Percentiles rank a stretch among this genome's conserved stretches.
These are phyloP conservation scores for Coelogynopora nodosa DNA, from an alignment of 2,888 invertebrate species.

Conservation along the genomic window DNA sequence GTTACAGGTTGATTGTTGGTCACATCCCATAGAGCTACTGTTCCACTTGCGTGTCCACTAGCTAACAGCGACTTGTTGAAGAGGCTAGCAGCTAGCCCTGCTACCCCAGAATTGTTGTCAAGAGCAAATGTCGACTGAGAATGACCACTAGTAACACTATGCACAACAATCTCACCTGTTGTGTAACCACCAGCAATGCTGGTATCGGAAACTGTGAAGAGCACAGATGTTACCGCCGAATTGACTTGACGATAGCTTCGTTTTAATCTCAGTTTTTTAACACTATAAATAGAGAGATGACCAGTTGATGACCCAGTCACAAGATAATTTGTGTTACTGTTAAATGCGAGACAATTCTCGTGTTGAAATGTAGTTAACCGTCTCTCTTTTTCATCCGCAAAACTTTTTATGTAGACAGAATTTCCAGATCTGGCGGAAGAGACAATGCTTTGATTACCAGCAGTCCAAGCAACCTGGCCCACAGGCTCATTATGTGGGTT, in stretches of 20 bases:
- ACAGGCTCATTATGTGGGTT: background rate
- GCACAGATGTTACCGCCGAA: background rate
- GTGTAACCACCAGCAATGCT: background rate
- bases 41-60: background rate
- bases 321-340: background rate
- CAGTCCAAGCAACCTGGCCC: background rate
- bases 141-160: background rate
- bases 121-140: background rate
- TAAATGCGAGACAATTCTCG: background rate
- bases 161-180: background rate
- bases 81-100: background rate
- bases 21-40: background rate
- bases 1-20: background rate
- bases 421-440: background rate
- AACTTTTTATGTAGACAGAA: background rate
- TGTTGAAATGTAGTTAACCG: background rate
- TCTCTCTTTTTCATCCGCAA: background rate
- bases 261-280: background rate
- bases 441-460: background rate
- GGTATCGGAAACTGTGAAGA: background rate
- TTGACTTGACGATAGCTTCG: background rate
- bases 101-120: background rate
- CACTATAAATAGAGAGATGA: background rate
- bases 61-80: background rate
- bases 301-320: background rate